Conservation (phyloP, 1,140 invertebrate genomes). For the Drosophila equinoxialis region DNA sequence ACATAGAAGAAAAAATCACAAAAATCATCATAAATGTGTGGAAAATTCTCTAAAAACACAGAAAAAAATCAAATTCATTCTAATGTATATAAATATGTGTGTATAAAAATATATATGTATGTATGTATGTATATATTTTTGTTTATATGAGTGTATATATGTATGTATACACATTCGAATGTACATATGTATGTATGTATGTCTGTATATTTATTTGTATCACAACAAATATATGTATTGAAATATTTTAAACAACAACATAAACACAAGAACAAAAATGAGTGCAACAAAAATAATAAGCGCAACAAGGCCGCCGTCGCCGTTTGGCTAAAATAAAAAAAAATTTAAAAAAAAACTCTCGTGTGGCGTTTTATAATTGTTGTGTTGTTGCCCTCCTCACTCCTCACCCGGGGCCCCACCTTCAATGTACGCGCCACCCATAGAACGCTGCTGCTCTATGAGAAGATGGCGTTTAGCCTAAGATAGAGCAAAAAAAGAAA, state of each 20-base stretch:
- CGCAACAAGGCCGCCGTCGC: constrained; percentile 48
- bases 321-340: constrained; percentile 24
- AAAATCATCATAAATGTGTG: neutral
- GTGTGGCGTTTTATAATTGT: constrained; percentile 57
- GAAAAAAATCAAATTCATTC: constrained; percentile 8
- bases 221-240: neutral
- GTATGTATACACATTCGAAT: neutral
- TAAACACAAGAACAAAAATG: constrained; percentile 30
- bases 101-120: neutral
- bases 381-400: constrained; percentile 1
- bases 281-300: constrained; percentile 49
- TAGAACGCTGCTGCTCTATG: constrained; percentile 3
- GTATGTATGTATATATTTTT: neutral
- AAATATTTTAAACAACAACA: constrained; percentile 28
- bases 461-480: constrained; percentile 9
- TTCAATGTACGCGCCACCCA: neutral
- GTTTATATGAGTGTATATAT: constrained; percentile 1
- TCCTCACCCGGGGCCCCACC: neutral
- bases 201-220: too few species aligned
- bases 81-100: constrained; percentile 15
- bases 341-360: constrained; percentile 17
- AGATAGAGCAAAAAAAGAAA: neutral
- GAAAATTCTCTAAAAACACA: constrained; percentile 21
- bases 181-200: neutral
- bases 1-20: neutral